Percentiles rank a stretch among this genome's conserved stretches.
phyloP scores from a whole-genome alignment of 2,113 vertebrate genomes.

The Myanophis thanlyinensis region DNA sequence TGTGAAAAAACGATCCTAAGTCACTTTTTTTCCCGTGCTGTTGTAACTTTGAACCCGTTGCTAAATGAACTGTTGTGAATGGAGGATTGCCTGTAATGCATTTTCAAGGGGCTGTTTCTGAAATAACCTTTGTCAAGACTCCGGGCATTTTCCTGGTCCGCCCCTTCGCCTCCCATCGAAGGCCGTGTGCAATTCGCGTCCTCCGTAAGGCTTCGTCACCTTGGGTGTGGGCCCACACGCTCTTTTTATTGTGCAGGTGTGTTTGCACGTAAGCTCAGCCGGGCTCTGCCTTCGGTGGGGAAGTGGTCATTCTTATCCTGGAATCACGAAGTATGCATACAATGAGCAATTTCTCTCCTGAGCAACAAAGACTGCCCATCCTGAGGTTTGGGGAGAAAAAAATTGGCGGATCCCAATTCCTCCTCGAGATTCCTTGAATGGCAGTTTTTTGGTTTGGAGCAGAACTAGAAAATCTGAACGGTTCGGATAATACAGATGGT shows the following conservation, averaged over 20 bases:
- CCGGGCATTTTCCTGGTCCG: not conserved
- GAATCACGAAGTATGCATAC: not conserved
- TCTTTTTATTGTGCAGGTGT: not conserved
- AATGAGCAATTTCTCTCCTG: not conserved
- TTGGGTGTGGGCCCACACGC: not conserved
- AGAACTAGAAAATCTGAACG: not conserved
- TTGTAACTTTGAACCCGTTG: not conserved
- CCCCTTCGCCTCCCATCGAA: not conserved
- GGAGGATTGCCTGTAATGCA: not conserved
- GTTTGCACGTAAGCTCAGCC: not conserved
- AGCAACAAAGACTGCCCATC: not conserved
- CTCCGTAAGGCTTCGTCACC: not conserved
- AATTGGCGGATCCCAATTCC: too few species aligned
- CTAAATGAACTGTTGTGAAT: not conserved
- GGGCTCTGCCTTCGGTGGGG: not conserved
- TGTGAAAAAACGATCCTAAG: not conserved
- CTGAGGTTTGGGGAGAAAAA: not conserved
- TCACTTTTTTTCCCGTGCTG: not conserved
- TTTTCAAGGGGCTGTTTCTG: not conserved
- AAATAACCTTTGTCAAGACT: conserved; percentile 2
- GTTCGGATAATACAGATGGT: not conserved
- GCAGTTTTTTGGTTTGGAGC: not conserved
- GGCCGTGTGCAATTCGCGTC: not conserved
- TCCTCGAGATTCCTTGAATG: not conserved
- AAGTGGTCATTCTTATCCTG: not conserved